Evolutionary conservation across 2,113 vertebrate genomes (phyloP).

Genomic region (Python bivittatus): DNA sequence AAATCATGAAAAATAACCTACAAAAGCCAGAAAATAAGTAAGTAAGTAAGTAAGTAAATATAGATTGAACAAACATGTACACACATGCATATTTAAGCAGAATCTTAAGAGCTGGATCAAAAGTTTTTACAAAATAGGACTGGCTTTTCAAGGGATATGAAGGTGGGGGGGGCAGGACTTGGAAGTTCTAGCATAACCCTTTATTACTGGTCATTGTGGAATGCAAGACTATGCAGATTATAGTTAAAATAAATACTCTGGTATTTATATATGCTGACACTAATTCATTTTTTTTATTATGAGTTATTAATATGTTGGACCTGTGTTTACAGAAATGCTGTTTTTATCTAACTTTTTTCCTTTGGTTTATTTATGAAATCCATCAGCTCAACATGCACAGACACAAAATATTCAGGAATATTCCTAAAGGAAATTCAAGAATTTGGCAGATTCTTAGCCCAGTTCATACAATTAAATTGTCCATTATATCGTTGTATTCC

Average conservation of each 20-base stretch:
- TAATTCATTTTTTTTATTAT: background rate
- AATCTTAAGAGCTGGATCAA: background rate
- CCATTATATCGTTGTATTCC: background rate
- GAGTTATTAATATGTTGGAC: background rate
- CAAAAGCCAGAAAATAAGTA: background rate
- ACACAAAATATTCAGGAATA: background rate
- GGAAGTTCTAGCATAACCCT: background rate
- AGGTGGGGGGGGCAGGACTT: background rate
- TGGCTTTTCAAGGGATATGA: background rate
- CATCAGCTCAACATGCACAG: fast-evolving
- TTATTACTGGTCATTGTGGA: background rate
- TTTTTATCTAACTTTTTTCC: background rate
- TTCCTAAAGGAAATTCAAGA: background rate
- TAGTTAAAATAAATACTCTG: background rate
- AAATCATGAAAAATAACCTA: background rate
- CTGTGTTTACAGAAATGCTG: slow-evolving; percentile 9
- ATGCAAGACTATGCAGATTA: background rate
- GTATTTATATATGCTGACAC: background rate
- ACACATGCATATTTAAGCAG: background rate
- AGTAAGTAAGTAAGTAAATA: no score
- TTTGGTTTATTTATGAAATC: background rate
- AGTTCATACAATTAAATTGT: slow-evolving; percentile 5
- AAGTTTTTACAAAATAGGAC: background rate
- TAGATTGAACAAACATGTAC: no score
- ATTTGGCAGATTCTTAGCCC: background rate